Conservation (phyloP, 2,888 invertebrate species). For the Zhuqinia jingwanae region DNA sequence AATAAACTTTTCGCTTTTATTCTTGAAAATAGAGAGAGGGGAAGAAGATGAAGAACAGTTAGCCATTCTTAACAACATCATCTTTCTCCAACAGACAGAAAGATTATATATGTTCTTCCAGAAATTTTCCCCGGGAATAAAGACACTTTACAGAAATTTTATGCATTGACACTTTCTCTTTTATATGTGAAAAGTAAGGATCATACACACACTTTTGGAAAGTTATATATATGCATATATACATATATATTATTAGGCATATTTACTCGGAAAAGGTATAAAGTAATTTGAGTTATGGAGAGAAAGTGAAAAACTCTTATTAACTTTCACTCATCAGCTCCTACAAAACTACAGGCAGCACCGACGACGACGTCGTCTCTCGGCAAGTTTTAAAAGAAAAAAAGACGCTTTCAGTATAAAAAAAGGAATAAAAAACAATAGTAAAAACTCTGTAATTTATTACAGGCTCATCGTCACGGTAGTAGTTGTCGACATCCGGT, state of each 20-base stretch:
- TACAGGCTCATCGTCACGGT: not conserved
- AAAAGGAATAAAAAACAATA: conserved; percentile 5
- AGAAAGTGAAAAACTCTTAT: conserved; percentile 5
- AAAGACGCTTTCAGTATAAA: not conserved
- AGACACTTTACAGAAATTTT: conserved; percentile 24
- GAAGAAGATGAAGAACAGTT: not conserved
- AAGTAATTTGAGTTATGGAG: conserved; percentile 18
- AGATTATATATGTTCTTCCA: no score
- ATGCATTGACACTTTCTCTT: conserved; percentile 19
- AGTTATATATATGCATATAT: no score
- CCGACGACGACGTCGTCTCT: not conserved
- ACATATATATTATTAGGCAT: no score
- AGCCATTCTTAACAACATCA: not conserved
- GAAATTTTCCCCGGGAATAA: not conserved
- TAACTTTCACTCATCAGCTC: conserved; percentile 38
- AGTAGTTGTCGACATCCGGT: not conserved
- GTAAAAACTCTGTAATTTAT: conserved; percentile 17
- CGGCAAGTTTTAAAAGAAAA: not conserved
- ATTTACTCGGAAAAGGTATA: not conserved
- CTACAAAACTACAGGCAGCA: not conserved
- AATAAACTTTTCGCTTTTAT: not conserved
- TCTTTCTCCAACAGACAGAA: not conserved
- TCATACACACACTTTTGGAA: no score
- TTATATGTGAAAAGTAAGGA: not conserved
- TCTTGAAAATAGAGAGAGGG: not conserved